Base-by-base conservation (phyloP, 2,113 vertebrate genomes). In the Megatriorchis doriae region DNA sequence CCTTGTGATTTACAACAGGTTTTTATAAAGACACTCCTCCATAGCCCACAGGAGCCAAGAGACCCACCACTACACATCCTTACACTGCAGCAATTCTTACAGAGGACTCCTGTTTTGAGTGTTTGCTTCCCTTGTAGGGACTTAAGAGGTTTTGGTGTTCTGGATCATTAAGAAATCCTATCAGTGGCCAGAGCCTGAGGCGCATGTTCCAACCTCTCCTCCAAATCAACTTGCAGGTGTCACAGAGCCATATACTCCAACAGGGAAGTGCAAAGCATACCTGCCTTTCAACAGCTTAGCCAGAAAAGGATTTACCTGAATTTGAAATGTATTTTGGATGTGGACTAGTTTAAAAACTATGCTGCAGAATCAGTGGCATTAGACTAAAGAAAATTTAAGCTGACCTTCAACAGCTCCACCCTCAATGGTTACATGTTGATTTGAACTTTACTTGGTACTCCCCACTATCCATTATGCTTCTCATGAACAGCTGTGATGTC, bases 111-210 rank as follows among this genome's bases (percentile, higher is more conserved):
- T 68, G 27, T 81, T 48, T 25, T 36, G 19, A 86, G 66, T n/a
- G 16, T 79, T 75, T 56, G 43, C 19, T 68, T 67, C 17, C 43
- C 34, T 21, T 55, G 20, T 11, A 82, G 36, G 17, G 13, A 40
- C 18, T 81, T 56, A 71, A n/a, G 20, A 92, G 9, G 42, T 70
- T 86, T 88, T 38, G 8, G 50, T 63, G 16, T 50, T 80, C 52
- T 6, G 55, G 26, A 71, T 29, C 32, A 78, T 3, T 0, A 11
- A 74, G 23, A 66, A 34, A 78, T 13, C 16, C 20, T 0, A 4
- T 27, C 55, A 45, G 25, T 22, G 36, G 16, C 36, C 62, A 77
- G 22, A 77, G 26, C 6, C 52, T 42, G 36, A 84, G 18, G 10
- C 8, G 3, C 26, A 36, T 16, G 13, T 50, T 71, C 58, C 40